Evolutionary conservation across 2,888 invertebrate genomes (phyloP).

Genomic region (Himalopsyche japonica): DNA sequence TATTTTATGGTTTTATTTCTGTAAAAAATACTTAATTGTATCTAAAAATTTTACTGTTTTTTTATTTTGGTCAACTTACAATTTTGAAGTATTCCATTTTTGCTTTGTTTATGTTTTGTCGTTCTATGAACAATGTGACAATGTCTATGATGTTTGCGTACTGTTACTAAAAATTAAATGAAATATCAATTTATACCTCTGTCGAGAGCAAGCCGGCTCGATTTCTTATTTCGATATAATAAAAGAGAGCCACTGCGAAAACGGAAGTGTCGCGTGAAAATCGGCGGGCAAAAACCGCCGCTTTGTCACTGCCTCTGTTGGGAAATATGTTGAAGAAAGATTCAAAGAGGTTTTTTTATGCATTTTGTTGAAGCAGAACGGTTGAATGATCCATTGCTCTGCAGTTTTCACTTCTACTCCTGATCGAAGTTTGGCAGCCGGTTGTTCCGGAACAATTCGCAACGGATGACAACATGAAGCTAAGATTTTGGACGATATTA

Average conservation of each 20-base stretch:
- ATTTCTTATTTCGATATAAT: slow-evolving; percentile 23
- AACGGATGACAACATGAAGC: neutral
- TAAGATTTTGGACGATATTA: neutral
- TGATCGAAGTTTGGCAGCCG: neutral
- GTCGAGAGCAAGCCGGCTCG: neutral
- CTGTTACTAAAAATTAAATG: slow-evolving; percentile 18
- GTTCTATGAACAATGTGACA: neutral
- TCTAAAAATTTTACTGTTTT: neutral
- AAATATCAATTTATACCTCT: slow-evolving; percentile 34
- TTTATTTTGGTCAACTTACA: slow-evolving; percentile 17
- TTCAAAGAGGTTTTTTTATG: slow-evolving; percentile 10
- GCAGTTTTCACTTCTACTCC: slow-evolving; percentile 27
- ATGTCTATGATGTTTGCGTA: slow-evolving; percentile 1
- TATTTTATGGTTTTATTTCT: neutral
- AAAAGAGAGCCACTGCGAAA: slow-evolving; percentile 12
- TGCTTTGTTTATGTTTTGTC: neutral
- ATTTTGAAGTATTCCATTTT: slow-evolving; percentile 36
- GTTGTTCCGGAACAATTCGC: slow-evolving; percentile 20
- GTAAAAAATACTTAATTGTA: neutral
- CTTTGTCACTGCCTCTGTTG: slow-evolving; percentile 1
- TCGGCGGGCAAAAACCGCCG: slow-evolving; percentile 5
- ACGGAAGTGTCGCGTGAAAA: slow-evolving; percentile 23
- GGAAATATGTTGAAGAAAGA: slow-evolving; percentile 16
- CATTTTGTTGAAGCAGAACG: slow-evolving; percentile 2
- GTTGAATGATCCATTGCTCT: slow-evolving; percentile 3